These are phyloP conservation scores for Megaustenia siamemsis DNA, from an alignment of 2,888 invertebrate species.

Conservation along the genomic window DNA sequence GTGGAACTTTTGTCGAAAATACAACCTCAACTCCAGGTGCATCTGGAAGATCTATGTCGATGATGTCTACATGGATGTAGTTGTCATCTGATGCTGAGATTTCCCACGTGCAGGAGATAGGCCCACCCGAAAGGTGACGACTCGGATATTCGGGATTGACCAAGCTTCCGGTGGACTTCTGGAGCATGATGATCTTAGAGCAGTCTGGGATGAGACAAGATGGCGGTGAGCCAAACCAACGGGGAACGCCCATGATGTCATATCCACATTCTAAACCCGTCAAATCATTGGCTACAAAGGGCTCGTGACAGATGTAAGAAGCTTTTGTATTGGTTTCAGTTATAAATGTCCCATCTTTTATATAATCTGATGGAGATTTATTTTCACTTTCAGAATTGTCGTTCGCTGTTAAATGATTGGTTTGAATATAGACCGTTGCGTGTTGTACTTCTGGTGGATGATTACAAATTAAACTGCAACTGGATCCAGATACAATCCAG, in stretches of 20 bases:
- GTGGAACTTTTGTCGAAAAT: neutral
- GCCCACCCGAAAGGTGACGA: neutral
- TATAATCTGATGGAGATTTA: neutral
- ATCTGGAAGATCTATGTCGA: conserved; percentile 20
- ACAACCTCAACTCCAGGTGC: neutral
- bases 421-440: neutral
- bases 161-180: conserved; percentile 18
- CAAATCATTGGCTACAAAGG: neutral
- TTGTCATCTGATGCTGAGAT: conserved; percentile 8
- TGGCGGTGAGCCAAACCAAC: conserved; percentile 28
- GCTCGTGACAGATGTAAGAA: conserved; percentile 1
- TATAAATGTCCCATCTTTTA: neutral
- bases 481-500: neutral
- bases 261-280: neutral
- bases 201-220: conserved; percentile 44
- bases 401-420: neutral
- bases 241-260: neutral
- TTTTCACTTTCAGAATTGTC: neutral
- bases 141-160: conserved; percentile 43
- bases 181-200: conserved; percentile 7
- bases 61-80: neutral
- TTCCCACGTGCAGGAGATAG: conserved; percentile 39
- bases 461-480: conserved; percentile 17
- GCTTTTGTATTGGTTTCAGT: neutral
- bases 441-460: conserved; percentile 16